Evolutionary conservation across 92 coral and sea anemone genomes (phyloP).

Genomic region (Paragorgia papillata): DNA sequence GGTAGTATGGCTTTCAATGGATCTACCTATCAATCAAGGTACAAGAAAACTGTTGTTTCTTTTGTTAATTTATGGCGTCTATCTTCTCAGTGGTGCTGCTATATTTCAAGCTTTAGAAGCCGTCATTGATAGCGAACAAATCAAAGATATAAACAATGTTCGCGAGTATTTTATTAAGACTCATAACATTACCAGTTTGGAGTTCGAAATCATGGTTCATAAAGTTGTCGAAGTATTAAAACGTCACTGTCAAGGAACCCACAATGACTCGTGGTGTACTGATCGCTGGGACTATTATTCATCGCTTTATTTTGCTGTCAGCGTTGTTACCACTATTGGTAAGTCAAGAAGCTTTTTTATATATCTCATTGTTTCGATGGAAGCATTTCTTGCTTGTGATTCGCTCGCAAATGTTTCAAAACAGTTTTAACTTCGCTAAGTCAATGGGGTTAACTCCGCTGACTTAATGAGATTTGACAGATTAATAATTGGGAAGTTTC

Average conservation of each 20-base stretch:
- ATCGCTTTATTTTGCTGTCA: constrained; percentile 93
- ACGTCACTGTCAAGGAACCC: constrained; percentile 81
- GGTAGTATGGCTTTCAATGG: constrained; percentile 83
- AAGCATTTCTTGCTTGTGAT: background rate
- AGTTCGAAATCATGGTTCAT: constrained; percentile 74
- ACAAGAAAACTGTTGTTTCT: constrained; percentile 81
- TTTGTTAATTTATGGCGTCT: constrained; percentile 70
- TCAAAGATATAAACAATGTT: constrained; percentile 67
- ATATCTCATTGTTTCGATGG: too few species aligned
- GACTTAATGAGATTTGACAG: too few species aligned
- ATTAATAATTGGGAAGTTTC: too few species aligned
- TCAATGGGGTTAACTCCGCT: too few species aligned
- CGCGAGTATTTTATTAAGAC: constrained; percentile 57
- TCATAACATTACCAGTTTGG: constrained; percentile 74
- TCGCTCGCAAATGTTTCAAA: too few species aligned
- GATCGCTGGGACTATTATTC: constrained; percentile 94
- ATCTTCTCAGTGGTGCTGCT: constrained; percentile 88
- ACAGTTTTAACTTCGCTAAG: too few species aligned
- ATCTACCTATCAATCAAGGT: constrained; percentile 64
- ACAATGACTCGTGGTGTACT: constrained; percentile 85
- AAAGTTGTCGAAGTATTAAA: constrained; percentile 78
- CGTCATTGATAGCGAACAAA: constrained; percentile 71
- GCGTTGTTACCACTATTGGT: constrained; percentile 98
- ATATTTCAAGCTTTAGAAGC: constrained; percentile 93
- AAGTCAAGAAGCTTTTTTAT: constrained; percentile 22